Conservation (phyloP, 2,797 vertebrate species). For the Falco peregrinus region DNA sequence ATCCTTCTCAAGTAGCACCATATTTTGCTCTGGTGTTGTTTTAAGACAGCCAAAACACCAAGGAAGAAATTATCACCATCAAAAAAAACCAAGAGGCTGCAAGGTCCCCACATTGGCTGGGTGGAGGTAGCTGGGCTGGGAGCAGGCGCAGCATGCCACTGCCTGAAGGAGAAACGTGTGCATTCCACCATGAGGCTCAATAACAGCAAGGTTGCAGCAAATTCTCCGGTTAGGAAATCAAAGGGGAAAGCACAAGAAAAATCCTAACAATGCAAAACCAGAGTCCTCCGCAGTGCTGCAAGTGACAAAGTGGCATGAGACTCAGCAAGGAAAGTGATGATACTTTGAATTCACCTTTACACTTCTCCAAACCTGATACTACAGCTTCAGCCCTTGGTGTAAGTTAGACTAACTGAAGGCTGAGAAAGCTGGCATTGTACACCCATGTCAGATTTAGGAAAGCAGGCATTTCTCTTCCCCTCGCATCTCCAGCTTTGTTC, state of each 20-base stretch:
- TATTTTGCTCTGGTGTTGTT: not conserved
- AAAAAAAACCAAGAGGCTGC: not conserved
- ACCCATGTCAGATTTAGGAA: not conserved
- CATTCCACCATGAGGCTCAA: not conserved
- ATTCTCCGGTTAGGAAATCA: not conserved
- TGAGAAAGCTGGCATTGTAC: not conserved
- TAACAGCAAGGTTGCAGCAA: not conserved
- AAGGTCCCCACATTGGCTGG: rapidly evolving
- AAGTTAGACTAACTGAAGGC: not conserved
- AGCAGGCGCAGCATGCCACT: not conserved
- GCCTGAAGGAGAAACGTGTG: not conserved
- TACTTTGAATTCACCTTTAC: not conserved
- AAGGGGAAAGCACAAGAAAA: not conserved
- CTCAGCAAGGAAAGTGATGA: not conserved
- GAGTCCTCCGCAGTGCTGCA: not conserved
- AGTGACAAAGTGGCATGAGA: not conserved
- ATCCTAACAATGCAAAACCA: not conserved
- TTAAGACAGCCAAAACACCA: not conserved
- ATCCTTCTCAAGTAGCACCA: not conserved
- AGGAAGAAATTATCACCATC: not conserved
- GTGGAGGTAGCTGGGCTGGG: not conserved
- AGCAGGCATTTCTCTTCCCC: not conserved
- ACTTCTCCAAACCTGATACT: not conserved
- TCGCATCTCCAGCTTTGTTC: not conserved
- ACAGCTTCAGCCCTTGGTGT: not conserved